These are phyloP conservation scores for Anas capensis DNA, from an alignment of 2,797 vertebrate species.

Conservation along the genomic window DNA sequence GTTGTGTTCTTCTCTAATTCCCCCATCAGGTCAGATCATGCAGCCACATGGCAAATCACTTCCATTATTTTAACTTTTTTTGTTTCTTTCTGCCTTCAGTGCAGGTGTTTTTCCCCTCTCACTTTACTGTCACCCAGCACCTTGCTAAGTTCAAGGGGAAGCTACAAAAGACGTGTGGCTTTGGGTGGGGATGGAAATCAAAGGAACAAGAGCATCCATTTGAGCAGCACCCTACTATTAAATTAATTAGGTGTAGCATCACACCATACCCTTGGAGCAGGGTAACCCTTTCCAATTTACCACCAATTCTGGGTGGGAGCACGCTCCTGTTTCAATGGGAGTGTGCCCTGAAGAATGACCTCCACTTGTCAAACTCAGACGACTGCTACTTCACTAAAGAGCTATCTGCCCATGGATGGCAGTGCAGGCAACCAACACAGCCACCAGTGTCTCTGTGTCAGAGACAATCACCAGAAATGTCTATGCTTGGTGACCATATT, in stretches of 20 bases:
- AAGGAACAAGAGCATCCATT: conserved; percentile 39
- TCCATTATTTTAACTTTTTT: background rate
- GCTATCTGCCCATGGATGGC: rapidly evolving
- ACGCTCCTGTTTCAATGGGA: background rate
- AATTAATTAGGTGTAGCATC: conserved; percentile 20
- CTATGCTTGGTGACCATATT: background rate
- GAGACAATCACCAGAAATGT: background rate
- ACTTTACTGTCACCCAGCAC: background rate
- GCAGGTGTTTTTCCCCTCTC: background rate
- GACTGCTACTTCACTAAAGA: background rate
- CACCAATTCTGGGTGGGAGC: background rate
- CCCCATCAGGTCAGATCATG: rapidly evolving
- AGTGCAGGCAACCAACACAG: background rate
- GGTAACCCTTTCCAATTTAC: background rate
- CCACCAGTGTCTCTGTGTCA: background rate
- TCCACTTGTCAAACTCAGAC: background rate
- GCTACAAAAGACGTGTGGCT: background rate
- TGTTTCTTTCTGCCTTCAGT: background rate
- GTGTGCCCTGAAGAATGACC: background rate
- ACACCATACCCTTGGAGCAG: background rate
- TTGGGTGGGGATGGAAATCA: conserved; percentile 43
- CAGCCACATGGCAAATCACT: background rate
- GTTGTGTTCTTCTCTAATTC: background rate
- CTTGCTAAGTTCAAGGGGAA: background rate
- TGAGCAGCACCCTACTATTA: conserved; percentile 62